These are phyloP conservation scores for Mus minutoides DNA, from an alignment of 2,797 vertebrate genomes.

Conservation along the genomic window DNA sequence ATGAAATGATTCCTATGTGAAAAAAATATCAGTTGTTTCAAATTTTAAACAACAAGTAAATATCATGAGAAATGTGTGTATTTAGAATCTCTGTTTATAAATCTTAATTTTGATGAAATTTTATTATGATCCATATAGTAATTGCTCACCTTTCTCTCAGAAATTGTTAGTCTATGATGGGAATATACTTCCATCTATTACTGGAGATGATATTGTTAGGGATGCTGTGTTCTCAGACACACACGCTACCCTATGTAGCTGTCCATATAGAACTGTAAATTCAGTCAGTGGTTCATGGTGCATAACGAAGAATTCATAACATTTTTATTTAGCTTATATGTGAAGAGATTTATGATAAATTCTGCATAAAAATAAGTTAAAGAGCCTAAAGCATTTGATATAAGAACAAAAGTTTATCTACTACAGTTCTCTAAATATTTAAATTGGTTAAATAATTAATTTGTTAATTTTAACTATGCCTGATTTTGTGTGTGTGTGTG, in stretches of 20 bases:
- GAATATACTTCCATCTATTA: background rate
- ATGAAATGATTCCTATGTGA: background rate
- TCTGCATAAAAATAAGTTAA: background rate
- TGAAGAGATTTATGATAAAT: constrained; percentile 17
- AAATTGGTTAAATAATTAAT: background rate
- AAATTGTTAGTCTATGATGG: background rate
- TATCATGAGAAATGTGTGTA: background rate
- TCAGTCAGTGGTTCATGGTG: background rate
- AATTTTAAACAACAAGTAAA: background rate
- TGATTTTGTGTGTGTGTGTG: background rate
- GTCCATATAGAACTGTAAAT: background rate
- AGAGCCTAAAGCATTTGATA: background rate
- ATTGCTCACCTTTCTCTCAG: background rate
- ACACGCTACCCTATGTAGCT: background rate
- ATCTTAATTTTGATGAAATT: background rate
- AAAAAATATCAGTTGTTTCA: background rate
- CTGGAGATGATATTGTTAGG: background rate
- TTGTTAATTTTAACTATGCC: background rate
- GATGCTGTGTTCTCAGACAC: background rate
- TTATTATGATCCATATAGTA: background rate
- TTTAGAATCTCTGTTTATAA: background rate
- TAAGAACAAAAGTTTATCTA: background rate
- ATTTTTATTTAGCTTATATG: background rate
- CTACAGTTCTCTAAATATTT: background rate
- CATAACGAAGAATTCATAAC: background rate